Evolutionary conservation across 2,797 vertebrate species (phyloP).

Genomic region (Cuculus canorus): DNA sequence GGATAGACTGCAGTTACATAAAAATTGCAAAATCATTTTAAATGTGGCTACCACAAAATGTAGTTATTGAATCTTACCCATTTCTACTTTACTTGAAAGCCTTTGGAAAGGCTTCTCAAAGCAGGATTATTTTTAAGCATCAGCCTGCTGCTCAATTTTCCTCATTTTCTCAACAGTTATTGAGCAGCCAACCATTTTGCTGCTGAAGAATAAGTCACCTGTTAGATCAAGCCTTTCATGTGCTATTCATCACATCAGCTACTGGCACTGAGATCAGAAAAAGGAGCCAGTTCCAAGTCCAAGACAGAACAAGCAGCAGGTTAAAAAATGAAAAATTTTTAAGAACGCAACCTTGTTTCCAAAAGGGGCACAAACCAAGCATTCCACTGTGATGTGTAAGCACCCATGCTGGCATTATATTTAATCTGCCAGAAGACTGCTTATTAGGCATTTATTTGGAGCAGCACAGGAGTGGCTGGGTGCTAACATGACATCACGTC

Average conservation of each 20-base stretch:
- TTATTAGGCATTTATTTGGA: neutral
- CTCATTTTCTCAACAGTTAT: neutral
- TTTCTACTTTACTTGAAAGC: neutral
- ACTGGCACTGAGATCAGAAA: neutral
- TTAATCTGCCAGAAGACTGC: neutral
- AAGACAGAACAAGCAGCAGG: neutral
- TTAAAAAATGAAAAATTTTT: neutral
- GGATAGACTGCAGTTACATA: neutral
- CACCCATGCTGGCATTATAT: neutral
- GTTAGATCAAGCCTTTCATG: neutral
- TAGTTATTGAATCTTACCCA: neutral
- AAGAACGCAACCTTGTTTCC: neutral
- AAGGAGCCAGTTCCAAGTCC: neutral
- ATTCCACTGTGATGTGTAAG: neutral
- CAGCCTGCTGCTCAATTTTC: neutral
- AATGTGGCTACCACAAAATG: neutral
- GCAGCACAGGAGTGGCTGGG: neutral
- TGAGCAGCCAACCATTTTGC: neutral
- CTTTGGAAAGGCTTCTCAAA: neutral
- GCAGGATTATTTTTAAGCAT: neutral
- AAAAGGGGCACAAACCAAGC: neutral
- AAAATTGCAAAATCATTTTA: neutral
- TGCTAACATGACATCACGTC: neutral
- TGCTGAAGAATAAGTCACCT: neutral
- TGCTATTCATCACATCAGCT: neutral